Evolutionary conservation across 1,140 invertebrate species (phyloP), one percentile per base, ranked within the genome.

Genomic region (Drosophila arizonae): DNA sequence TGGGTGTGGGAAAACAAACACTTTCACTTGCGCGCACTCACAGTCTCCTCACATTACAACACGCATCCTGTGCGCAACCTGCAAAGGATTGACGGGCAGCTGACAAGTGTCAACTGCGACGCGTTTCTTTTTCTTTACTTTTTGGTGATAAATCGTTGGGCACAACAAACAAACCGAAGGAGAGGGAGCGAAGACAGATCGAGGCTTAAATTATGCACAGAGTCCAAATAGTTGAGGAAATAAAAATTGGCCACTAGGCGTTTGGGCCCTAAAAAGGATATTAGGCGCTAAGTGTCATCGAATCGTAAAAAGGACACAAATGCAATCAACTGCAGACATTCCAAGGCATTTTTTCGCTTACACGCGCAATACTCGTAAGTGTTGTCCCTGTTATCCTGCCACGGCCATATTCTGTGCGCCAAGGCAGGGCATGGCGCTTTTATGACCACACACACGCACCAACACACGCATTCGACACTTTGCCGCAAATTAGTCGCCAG

Each of bases 241-340:
- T 87, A 26, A 87, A 86, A 86, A 86, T 51, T 33, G 39, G 41
- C 70, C 28, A 56, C 46, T 41, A 58, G 51, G 54, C 52, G 28
- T 15, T 66, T 45, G 24, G 72, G 72, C 76, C 67, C 72, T 77
- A 79, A 87, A 87, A 88, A 73, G 79, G 77, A 88, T 84, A 88
- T 88, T 88, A 88, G 85, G 51, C 55, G 28, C 67, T 70, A 84
- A 88, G 84, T 88, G 74, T 88, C 85, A 71, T 88, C 77, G 72
- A 88, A 88, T 89, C 84, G 77, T 88, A 88, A 88, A 84, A 80
- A 68, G 64, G 56, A 17, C 70, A 68, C 62, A 70, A 78, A 78
- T 89, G 79, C 79, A 84, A 88, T 88, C 74, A 88, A 88, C 72
- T 89, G 84, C 84, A 88, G 84, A 88, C 79, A 74, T 88, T 67